Evolutionary conservation across 92 coral and sea anemone genomes (phyloP).

Genomic region (Pocillopora meandrina): DNA sequence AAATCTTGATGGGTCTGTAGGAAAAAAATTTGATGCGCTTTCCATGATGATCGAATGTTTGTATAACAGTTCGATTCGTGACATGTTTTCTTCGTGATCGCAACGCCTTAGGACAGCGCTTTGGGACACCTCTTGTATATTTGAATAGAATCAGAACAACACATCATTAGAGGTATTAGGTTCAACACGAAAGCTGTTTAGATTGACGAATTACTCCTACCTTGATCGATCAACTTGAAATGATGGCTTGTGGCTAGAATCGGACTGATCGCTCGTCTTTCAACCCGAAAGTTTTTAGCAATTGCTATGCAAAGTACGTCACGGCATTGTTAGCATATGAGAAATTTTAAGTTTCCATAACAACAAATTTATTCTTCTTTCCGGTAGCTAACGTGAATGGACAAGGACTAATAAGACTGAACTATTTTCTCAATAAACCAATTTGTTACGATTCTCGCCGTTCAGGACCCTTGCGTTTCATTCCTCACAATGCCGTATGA

Average conservation of each 20-base stretch:
- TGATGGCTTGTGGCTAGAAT: background rate
- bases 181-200: background rate
- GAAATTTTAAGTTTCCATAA: constrained; percentile 37
- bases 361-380: constrained; percentile 12
- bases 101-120: background rate
- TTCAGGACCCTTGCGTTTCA: background rate
- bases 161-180: no score
- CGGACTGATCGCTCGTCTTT: constrained; percentile 8
- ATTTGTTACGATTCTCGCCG: no score
- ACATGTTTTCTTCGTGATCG: background rate
- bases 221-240: background rate
- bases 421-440: no score
- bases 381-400: background rate
- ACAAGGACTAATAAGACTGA: background rate
- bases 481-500: background rate
- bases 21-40: background rate
- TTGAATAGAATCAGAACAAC: background rate
- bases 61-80: constrained; percentile 30
- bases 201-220: constrained; percentile 1
- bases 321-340: constrained; percentile 31
- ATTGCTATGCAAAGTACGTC: constrained; percentile 15
- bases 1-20: no score
- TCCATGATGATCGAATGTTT: background rate
- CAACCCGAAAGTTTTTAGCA: background rate
- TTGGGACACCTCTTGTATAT: background rate